phyloP scores from a whole-genome alignment of 1,140 invertebrate genomes.

The Drosophila lacteicornis region DNA sequence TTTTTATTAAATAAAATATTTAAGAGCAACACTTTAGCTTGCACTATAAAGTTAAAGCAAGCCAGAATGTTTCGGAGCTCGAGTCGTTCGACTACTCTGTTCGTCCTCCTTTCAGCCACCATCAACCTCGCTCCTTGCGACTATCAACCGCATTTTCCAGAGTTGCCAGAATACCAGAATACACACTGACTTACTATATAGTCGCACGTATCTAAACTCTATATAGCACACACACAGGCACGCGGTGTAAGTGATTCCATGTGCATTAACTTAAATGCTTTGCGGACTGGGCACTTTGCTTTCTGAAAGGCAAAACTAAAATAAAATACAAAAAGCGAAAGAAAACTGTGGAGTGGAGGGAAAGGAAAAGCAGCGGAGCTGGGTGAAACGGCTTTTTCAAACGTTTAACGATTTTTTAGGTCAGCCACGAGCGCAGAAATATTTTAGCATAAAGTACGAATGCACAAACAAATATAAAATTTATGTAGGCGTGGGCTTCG shows the following conservation, averaged over 20 bases:
- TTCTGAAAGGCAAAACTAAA: constrained; percentile 66
- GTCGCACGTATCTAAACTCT: constrained; percentile 46
- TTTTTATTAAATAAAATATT: constrained; percentile 1
- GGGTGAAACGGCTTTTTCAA: constrained; percentile 41
- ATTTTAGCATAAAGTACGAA: constrained; percentile 80
- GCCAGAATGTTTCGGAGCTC: constrained; percentile 36
- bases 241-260: constrained; percentile 53
- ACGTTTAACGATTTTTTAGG: constrained; percentile 69
- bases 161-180: constrained; percentile 12
- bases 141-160: constrained; percentile 22
- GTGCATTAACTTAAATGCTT: constrained; percentile 82
- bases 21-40: not conserved
- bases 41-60: constrained; percentile 46
- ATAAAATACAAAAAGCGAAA: constrained; percentile 29
- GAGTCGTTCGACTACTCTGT: not conserved
- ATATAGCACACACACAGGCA: constrained; percentile 18
- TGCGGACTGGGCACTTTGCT: constrained; percentile 79
- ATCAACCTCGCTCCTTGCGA: not conserved
- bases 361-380: constrained; percentile 7
- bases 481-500: constrained; percentile 25
- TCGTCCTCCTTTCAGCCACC: not conserved
- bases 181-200: constrained; percentile 12
- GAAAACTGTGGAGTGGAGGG: constrained; percentile 25
- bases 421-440: constrained; percentile 69
- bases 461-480: constrained; percentile 48